Conservation (phyloP, 2,888 invertebrate species). For the Merodon equestris region DNA sequence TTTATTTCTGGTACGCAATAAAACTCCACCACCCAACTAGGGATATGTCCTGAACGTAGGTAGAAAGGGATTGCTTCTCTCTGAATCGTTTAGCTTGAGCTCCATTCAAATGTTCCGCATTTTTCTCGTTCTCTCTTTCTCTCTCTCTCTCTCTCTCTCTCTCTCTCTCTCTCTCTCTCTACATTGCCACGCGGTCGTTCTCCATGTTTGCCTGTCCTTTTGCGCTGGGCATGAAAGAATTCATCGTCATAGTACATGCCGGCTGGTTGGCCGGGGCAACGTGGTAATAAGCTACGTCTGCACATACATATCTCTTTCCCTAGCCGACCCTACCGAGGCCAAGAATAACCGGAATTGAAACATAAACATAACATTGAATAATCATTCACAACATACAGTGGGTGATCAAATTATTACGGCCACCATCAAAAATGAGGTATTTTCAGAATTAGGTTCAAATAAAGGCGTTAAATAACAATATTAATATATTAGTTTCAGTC, state of each 20-base stretch:
- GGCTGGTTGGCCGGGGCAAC: conserved; percentile 45
- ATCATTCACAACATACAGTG: conserved; percentile 57
- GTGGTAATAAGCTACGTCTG: conserved; percentile 10
- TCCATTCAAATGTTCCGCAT: no score
- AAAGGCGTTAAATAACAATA: no score
- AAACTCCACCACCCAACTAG: conserved; percentile 29
- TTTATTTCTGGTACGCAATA: conserved; percentile 62
- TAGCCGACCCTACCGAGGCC: no score
- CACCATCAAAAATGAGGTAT: no score
- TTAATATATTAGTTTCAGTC: no score
- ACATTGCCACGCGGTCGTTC: no score
- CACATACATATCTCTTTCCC: neutral
- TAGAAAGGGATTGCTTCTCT: conserved; percentile 37
- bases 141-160: no score
- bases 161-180: no score
- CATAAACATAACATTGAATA: conserved; percentile 69
- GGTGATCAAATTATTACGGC: no score
- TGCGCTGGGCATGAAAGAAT: conserved; percentile 32
- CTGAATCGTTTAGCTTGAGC: conserved; percentile 14
- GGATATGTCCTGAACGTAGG: conserved; percentile 5
- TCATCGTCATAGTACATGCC: conserved; percentile 35
- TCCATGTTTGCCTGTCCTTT: no score
- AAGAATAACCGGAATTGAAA: conserved; percentile 56
- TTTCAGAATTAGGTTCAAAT: no score
- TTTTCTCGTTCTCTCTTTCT: no score